These are phyloP conservation scores for Hydrolagus colliei DNA, from an alignment of 2,797 vertebrate genomes.

Conservation along the genomic window DNA sequence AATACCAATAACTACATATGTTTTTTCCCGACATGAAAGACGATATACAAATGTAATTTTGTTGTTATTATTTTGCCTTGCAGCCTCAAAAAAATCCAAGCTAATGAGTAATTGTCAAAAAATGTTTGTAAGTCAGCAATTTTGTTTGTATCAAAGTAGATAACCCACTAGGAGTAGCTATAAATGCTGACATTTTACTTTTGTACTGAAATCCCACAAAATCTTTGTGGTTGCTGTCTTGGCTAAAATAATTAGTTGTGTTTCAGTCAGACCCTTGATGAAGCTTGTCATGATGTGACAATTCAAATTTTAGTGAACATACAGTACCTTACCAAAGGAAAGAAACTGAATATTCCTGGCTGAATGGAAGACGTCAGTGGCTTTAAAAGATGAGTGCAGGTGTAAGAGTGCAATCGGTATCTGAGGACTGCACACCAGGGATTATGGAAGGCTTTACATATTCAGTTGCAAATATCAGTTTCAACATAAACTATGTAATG, in stretches of 20 bases:
- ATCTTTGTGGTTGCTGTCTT: neutral
- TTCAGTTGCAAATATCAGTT: too few species aligned
- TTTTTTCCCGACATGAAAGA: too few species aligned
- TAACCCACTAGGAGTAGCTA: neutral
- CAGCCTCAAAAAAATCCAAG: neutral
- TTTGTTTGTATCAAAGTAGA: neutral
- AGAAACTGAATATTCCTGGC: neutral
- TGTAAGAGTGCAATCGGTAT: neutral
- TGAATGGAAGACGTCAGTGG: neutral
- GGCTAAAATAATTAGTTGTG: neutral
- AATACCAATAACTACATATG: neutral
- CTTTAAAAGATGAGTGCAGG: neutral
- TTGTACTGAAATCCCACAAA: neutral
- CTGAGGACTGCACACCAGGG: neutral
- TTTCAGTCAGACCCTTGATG: neutral
- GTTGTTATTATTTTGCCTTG: neutral
- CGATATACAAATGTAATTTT: too few species aligned
- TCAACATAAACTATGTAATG: too few species aligned
- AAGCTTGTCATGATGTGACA: neutral
- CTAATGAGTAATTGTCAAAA: neutral
- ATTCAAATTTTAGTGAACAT: neutral
- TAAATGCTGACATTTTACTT: neutral
- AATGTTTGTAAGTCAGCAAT: neutral
- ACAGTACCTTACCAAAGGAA: neutral
- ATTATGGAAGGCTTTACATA: neutral